Evolutionary conservation across 2,888 invertebrate species (phyloP), one percentile per base, ranked within the genome.

Genomic region (Ophion costatus): DNA sequence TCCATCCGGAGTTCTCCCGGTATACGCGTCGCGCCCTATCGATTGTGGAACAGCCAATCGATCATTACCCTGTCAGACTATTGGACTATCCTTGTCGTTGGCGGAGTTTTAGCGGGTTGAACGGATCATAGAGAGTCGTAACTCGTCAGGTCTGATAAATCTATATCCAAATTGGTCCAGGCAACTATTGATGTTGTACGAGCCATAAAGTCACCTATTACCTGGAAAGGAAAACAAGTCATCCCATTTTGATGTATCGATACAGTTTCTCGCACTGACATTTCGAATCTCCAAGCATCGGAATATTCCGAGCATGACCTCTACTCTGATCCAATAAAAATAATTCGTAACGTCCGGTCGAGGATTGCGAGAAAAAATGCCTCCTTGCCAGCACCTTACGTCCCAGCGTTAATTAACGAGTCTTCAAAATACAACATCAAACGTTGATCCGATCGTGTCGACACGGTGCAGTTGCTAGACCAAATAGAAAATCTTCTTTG

Each of bases 11-110:
- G 38, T 38, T 17, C 2, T 24, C 2, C 11, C 7, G n/a, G 24
- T 20, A 10, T 57, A 38, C 20, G 57, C 29, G n/a, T 71, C 33
- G 20, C 20, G 17, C 70, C n/a, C 14, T 66, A 22, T 63, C 57
- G 66, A 73, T 38, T 38, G 38, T 38, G 38, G 59, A 57, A 61
- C 66, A 73, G 59, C 38, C 80, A 73, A 80, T 80, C 73, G 59
- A 80, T 80, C 80, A 80, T 29, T 64, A 24, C 63, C 24, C 29
- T 22, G 56, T 45, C 42, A 45, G 22, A 9, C 69, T 29, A 64
- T 63, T 67, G 14, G n/a, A n/a, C 38, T n/a, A 33, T 64, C 38
- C 64, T 17, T 1, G n/a, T 64, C 24, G 17, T 42, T 66, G 56
- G 63, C 29, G n/a, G 33, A 79, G 57, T 79, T 79, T 38, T 14